Base-by-base conservation (phyloP, 2,113 vertebrate genomes). In the Grallaria varia region DNA sequence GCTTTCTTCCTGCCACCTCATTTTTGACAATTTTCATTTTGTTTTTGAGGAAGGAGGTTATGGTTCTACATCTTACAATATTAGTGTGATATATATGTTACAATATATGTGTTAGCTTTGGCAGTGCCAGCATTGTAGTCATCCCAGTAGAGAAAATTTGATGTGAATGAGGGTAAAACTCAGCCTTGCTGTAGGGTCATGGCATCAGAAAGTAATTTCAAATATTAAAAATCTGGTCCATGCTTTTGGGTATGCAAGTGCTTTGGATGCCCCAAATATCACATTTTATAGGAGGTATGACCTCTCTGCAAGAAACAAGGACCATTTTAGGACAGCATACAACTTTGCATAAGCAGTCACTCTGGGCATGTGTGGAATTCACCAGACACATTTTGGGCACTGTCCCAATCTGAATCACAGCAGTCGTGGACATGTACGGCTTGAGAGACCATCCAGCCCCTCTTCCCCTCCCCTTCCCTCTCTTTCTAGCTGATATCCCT, bases 351-450 rank as follows among this genome's bases (percentile, higher is more conserved):
- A 2, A 84, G 28, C 28, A 82, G 68, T 89, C 86, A 68, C 86
- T 82, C 90, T 78, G 42, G 31, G 85, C 93, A 90, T 0, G 39
- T 76, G 40, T 81, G 94, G 94, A 95, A 96, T 97, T 88, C 83
- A 94, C 14, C 35, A 81, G 92, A 93, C 82, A 64, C 37, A 93
- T 95, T 96, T 90, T 94, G 85, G 95, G 93, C 90, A 81, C 95
- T 88, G 68, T 15, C 90, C 86, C 88, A 92, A 14, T 30, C 76
- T 86, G 76, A 92, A 84, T 89, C 76, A 86, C 72, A 44, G 88
- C 75, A 67, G 90, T 35, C 0, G 1, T 76, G 76, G 86, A 95
- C 68, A 74, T 93, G 79, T 96, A 92, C 4, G 42, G 92, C 72
- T 92, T 2, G 8, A 90, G 80, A 82, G 64, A 86, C 47, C 67